Evolutionary conservation across 2,797 vertebrate genomes (phyloP).

Genomic region (Macroramphosus scolopax): DNA sequence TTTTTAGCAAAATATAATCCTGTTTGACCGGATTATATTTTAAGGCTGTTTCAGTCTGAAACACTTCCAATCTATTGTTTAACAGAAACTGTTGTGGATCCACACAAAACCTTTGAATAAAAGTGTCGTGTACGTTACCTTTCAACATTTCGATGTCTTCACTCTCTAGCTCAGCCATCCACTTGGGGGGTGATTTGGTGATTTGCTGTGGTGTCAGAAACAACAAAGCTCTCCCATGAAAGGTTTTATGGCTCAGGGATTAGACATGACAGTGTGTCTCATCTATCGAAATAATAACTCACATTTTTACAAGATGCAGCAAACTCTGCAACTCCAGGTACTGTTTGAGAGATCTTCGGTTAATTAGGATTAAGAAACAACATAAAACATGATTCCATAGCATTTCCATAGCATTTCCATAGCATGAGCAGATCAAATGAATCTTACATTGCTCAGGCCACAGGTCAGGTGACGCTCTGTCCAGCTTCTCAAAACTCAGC

Average conservation of each 20-base stretch:
- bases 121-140: conserved; percentile 75
- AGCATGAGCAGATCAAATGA: not conserved
- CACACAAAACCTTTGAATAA: too few relatives aligned
- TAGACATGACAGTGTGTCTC: not conserved
- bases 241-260: not conserved
- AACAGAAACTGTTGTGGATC: too few relatives aligned
- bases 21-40: conserved; percentile 22
- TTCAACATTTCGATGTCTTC: conserved; percentile 99
- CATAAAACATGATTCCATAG: not conserved
- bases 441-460: conserved; percentile 97
- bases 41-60: rapidly evolving
- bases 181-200: conserved; percentile 93
- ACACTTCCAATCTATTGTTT: not conserved
- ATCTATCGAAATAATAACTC: conserved; percentile 63
- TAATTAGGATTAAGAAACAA: conserved; percentile 13
- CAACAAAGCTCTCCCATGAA: conserved; percentile 21
- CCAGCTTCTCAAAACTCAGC: conserved; percentile 96
- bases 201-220: conserved; percentile 82
- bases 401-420: too few relatives aligned
- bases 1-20: conserved; percentile 16
- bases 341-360: conserved; percentile 69
- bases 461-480: conserved; percentile 93
- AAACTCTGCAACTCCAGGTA: conserved; percentile 96
- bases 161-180: conserved; percentile 98
- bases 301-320: conserved; percentile 98